These are phyloP conservation scores for Oncorhynchus gorbuscha DNA, from an alignment of 2,113 vertebrate genomes.

Conservation along the genomic window DNA sequence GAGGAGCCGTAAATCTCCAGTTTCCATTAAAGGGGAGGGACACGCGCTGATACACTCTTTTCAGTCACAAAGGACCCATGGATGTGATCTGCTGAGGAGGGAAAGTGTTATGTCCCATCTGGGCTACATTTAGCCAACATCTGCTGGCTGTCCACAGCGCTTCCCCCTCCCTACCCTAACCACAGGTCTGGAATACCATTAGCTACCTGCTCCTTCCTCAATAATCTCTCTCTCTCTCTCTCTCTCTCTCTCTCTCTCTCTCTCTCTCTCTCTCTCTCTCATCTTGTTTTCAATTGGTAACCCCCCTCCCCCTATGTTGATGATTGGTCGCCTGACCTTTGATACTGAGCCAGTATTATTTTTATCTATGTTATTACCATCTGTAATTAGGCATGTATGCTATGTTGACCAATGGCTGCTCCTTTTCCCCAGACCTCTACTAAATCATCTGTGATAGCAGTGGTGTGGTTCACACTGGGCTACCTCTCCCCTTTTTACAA, in stretches of 20 bases:
- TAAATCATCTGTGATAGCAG: too few relatives aligned
- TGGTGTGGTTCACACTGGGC: too few relatives aligned
- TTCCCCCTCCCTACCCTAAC: constrained; percentile 15
- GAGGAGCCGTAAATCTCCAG: constrained; percentile 9
- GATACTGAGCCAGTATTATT: constrained; percentile 45
- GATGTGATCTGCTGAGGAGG: constrained; percentile 34
- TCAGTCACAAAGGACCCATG: neutral
- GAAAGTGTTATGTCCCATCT: constrained; percentile 53
- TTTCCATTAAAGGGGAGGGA: constrained; percentile 9
- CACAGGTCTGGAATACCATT: neutral
- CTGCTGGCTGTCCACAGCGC: constrained; percentile 35
- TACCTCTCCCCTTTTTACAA: too few relatives aligned
- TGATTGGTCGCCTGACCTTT: constrained; percentile 53
- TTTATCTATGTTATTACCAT: constrained; percentile 38
- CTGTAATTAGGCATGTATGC: too few relatives aligned
- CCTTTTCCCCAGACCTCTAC: too few relatives aligned
- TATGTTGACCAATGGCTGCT: too few relatives aligned
- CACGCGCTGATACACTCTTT: neutral
- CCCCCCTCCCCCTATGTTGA: neutral
- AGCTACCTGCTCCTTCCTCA: constrained; percentile 5
- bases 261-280: neutral
- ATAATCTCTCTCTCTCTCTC: constrained; percentile 5
- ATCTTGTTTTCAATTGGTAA: too few relatives aligned
- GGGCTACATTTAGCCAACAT: constrained; percentile 55
- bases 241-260: neutral